phyloP scores from a whole-genome alignment of 2,113 vertebrate species.

The Crotalus helleri region DNA sequence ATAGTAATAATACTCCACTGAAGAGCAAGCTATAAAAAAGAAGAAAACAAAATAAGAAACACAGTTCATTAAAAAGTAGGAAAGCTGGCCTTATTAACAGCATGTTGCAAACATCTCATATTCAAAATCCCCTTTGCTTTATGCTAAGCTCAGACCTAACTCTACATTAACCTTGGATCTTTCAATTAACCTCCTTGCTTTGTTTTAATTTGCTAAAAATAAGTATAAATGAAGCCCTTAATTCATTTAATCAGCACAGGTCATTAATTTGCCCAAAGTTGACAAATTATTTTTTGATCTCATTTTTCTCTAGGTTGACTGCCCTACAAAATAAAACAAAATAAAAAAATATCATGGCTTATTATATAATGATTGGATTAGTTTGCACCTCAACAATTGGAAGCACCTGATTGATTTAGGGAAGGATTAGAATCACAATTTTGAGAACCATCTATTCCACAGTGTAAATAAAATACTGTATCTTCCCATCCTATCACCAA shows the following conservation, averaged over 20 bases:
- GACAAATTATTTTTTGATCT: neutral
- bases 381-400: neutral
- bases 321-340: neutral
- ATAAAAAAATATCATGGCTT: neutral
- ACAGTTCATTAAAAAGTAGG: neutral
- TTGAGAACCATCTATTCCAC: neutral
- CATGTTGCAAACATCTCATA: neutral
- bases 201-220: constrained; percentile 12
- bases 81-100: neutral
- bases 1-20: neutral
- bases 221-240: neutral
- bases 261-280: neutral
- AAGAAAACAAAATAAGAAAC: neutral
- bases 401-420: neutral
- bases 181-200: constrained; percentile 17
- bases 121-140: neutral
- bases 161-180: constrained; percentile 2
- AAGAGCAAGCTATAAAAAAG: neutral
- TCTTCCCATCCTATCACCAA: neutral
- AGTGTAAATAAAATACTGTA: neutral
- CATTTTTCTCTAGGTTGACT: neutral
- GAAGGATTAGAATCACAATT: neutral
- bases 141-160: neutral
- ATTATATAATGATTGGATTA: neutral
- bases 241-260: neutral